These are phyloP conservation scores for Drosophila lacicola DNA, from an alignment of 2,888 invertebrate genomes.

Conservation along the genomic window DNA sequence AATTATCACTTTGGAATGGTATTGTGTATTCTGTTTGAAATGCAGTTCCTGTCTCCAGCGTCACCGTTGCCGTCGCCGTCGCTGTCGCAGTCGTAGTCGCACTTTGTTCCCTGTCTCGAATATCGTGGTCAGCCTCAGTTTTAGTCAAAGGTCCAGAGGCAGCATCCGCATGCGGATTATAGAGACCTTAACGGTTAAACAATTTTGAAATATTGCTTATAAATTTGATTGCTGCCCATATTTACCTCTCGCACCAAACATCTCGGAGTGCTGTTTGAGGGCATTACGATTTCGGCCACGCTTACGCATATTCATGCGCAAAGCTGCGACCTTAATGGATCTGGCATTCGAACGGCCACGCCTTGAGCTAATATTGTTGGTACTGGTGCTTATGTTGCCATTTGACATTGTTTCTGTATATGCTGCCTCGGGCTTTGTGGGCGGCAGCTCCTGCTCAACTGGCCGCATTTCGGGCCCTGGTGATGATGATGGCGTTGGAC, in stretches of 20 bases:
- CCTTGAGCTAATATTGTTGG: slow-evolving; percentile 28
- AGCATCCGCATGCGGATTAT: slow-evolving; percentile 40
- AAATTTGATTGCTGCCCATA: neutral
- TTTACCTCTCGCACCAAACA: slow-evolving; percentile 77
- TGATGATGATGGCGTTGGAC: slow-evolving; percentile 20
- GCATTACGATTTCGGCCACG: slow-evolving; percentile 62
- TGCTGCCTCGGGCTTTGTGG: slow-evolving; percentile 16
- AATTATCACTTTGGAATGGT: slow-evolving; percentile 80
- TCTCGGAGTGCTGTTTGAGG: slow-evolving; percentile 68
- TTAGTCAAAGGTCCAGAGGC: slow-evolving; percentile 9
- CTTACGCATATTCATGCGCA: slow-evolving; percentile 71
- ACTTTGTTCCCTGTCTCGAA: slow-evolving; percentile 32
- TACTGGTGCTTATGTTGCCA: slow-evolving; percentile 21
- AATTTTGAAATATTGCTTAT: neutral
- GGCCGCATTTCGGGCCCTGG: slow-evolving; percentile 21
- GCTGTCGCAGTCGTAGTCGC: slow-evolving; percentile 1
- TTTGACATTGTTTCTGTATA: slow-evolving; percentile 25
- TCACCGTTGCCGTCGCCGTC: slow-evolving; percentile 1
- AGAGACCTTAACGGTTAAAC: slow-evolving; percentile 47
- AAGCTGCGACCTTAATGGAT: slow-evolving; percentile 53
- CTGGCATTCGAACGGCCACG: slow-evolving; percentile 35
- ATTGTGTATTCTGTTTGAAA: slow-evolving; percentile 65
- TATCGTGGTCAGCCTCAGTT: slow-evolving; percentile 18
- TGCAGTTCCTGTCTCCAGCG: slow-evolving; percentile 36
- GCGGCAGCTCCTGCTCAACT: slow-evolving; percentile 19